Evolutionary conservation across 1,140 invertebrate species (phyloP), one percentile per base, ranked within the genome.

Genomic region (Conus ventricosus): DNA sequence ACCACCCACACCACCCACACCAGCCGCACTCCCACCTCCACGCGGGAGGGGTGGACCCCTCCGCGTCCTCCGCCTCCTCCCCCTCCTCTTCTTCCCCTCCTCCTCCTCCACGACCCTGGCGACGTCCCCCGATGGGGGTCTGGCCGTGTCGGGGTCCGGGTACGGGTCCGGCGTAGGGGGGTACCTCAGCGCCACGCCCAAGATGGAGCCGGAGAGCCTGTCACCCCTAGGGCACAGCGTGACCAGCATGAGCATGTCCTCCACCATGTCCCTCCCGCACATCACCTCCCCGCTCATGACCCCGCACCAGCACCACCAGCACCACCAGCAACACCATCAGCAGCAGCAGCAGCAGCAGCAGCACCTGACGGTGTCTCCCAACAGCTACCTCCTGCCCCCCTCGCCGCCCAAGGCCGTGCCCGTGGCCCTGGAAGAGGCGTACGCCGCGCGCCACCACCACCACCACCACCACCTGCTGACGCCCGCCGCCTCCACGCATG

Each of bases 331-430:
- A 11, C 84, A 85, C 10, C 85, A 51, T 20, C 27, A 54, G 51
- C 78, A 7, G 6, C 67, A 71, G 51, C 63, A 71, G 13, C 67
- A 71, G 13, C 67, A 71, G 81, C 60, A 63, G n/a, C 82, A 84
- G 84, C 75, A 87, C 53, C 27, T 39, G 87, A 85, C 88, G 81
- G 89, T 88, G 89, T 90, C 82, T 5, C 88, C 60, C 54, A 87
- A 90, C 71, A 84, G 53, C 63, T 88, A 87, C 71, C 84, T 88
- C 57, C 84, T 92, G 85, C 86, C 92, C 11, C 90, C 90, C 20
- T 91, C 92, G 39, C 91, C 92, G 57, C 92, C 92, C 39, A 92
- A 91, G 86, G 90, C 91, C 84, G 91, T 91, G 57, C 90, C 90
- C 3, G 90, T 92, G 6, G 89, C 90, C 83, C 90, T 92, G 81